These are phyloP conservation scores for Laticauda laticaudata DNA, from an alignment of 2,113 vertebrate genomes.

Conservation along the genomic window DNA sequence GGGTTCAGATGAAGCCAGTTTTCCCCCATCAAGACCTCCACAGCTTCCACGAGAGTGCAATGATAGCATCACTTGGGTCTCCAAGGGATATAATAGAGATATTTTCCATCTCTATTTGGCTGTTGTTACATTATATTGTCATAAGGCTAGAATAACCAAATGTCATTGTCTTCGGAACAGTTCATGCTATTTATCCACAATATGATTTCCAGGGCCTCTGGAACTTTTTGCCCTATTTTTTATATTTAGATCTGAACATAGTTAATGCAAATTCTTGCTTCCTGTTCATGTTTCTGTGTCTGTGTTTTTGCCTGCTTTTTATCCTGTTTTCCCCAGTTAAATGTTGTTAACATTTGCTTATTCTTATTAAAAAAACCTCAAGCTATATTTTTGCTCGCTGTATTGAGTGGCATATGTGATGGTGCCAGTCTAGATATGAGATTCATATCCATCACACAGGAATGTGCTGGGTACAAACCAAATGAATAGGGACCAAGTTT, in stretches of 20 bases:
- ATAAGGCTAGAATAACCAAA: neutral
- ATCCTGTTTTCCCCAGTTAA: neutral
- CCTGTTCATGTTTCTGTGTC: neutral
- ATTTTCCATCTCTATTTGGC: neutral
- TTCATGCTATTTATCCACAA: neutral
- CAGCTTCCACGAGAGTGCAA: neutral
- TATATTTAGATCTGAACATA: neutral
- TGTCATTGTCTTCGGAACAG: neutral
- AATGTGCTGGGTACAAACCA: neutral
- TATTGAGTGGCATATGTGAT: neutral
- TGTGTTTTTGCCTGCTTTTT: neutral
- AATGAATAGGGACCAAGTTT: neutral
- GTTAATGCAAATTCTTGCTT: neutral
- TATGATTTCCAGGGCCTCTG: neutral
- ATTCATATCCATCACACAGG: neutral
- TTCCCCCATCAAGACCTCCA: too few species aligned
- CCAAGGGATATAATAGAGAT: neutral
- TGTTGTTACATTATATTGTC: neutral
- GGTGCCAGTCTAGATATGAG: neutral
- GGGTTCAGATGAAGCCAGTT: too few species aligned
- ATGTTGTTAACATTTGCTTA: neutral
- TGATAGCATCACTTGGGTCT: neutral
- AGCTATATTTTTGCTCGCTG: neutral
- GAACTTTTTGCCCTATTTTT: neutral
- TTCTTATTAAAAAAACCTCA: neutral